phyloP scores from a whole-genome alignment of 2,888 invertebrate species.

The Silvanus unidentatus region DNA sequence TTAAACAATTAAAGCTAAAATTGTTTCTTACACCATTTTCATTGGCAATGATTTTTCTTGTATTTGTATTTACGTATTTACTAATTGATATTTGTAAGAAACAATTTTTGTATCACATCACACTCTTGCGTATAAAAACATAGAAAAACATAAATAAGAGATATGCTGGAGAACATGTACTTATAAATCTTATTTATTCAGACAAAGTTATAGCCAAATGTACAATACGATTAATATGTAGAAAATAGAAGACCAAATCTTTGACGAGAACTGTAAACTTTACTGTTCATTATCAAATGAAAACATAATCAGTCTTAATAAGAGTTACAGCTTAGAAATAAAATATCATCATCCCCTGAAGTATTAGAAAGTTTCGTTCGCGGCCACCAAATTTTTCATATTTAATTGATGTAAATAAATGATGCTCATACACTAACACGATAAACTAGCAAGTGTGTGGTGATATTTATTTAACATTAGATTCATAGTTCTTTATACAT shows the following conservation, averaged over 20 bases:
- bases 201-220: conserved; percentile 17
- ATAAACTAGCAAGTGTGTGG: conserved; percentile 33
- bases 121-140: conserved; percentile 31
- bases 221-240: no score
- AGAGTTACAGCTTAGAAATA: no score
- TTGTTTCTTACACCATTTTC: conserved; percentile 30
- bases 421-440: conserved; percentile 10
- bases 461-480: conserved; percentile 21
- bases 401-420: no score
- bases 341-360: no score
- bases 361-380: no score
- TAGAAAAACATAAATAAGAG: conserved; percentile 14
- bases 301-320: no score
- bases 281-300: no score
- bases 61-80: conserved; percentile 1
- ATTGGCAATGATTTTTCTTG: not conserved
- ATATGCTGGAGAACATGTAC: not conserved
- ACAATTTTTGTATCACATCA: conserved; percentile 31
- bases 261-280: no score
- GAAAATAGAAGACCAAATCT: no score
- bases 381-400: no score
- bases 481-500: no score
- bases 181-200: no score
- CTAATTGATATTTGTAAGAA: conserved; percentile 10
- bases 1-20: conserved; percentile 41